Evolutionary conservation across 1,140 invertebrate genomes (phyloP).

Genomic region (Drosophila insularis): DNA sequence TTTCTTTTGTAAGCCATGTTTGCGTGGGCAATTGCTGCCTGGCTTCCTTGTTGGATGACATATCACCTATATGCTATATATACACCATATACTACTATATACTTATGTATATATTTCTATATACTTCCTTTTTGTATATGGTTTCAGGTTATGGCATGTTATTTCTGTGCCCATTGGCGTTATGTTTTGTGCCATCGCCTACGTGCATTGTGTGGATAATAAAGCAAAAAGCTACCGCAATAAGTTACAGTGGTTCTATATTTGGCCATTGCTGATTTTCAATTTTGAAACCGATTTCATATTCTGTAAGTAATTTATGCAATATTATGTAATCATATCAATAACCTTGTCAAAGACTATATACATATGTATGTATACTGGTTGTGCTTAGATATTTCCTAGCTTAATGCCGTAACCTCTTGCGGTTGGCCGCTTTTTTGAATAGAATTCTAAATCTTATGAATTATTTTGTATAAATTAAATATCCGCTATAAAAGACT

Average conservation of each 20-base stretch:
- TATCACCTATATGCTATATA: constrained; percentile 2
- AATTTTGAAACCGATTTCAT: no score
- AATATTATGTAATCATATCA: no score
- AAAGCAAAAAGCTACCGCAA: constrained; percentile 43
- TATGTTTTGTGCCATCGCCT: constrained; percentile 39
- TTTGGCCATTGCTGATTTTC: no score
- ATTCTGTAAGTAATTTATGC: no score
- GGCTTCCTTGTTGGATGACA: neutral
- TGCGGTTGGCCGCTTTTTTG: no score
- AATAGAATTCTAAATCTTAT: no score
- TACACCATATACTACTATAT: constrained; percentile 20
- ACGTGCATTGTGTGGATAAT: constrained; percentile 77
- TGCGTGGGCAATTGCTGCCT: constrained; percentile 4
- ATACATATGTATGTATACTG: no score
- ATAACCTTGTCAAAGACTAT: no score
- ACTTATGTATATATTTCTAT: constrained; percentile 35
- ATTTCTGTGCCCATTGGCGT: constrained; percentile 45
- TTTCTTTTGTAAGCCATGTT: constrained; percentile 41
- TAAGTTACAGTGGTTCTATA: constrained; percentile 6
- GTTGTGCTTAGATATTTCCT: no score
- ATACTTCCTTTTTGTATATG: constrained; percentile 26
- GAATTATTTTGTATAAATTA: no score
- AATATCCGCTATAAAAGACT: no score
- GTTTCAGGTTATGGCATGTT: constrained; percentile 39
- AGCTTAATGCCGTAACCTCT: no score